Percentiles rank a stretch among this genome's conserved stretches.
phyloP scores from a whole-genome alignment of 2,888 invertebrate species.

The Galerucella calmariensis region DNA sequence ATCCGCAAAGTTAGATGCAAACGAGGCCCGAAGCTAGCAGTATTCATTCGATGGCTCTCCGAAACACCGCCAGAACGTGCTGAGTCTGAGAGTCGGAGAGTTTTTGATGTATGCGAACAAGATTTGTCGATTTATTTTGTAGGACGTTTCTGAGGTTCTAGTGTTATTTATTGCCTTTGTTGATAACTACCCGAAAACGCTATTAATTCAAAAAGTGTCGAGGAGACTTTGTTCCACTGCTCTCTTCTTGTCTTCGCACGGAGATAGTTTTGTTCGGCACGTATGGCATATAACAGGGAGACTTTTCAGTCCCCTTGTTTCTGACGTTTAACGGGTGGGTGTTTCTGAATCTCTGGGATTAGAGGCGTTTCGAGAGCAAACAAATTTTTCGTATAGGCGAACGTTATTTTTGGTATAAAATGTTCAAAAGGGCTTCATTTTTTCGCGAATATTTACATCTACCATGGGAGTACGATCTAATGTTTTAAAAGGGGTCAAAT shows the following conservation, averaged over 20 bases:
- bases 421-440: no score
- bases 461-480: no score
- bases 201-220: constrained; percentile 34
- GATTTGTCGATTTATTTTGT: constrained; percentile 37
- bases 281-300: no score
- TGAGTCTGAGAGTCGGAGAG: constrained; percentile 34
- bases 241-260: neutral
- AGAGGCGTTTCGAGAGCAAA: no score
- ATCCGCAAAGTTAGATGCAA: constrained; percentile 28
- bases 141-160: constrained; percentile 34
- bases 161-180: constrained; percentile 40
- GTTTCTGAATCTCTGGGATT: no score
- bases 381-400: no score
- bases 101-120: constrained; percentile 43
- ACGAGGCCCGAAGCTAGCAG: constrained; percentile 8
- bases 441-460: no score
- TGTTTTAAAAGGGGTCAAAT: no score
- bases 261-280: no score
- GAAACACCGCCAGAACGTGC: constrained; percentile 32
- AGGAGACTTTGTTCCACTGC: constrained; percentile 14
- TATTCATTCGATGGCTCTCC: constrained; percentile 25
- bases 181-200: constrained; percentile 37
- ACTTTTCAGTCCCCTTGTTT: no score
- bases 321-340: no score
- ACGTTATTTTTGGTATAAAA: no score